phyloP scores from a whole-genome alignment of 1,140 invertebrate species.

The Branchinecta lindahli region DNA sequence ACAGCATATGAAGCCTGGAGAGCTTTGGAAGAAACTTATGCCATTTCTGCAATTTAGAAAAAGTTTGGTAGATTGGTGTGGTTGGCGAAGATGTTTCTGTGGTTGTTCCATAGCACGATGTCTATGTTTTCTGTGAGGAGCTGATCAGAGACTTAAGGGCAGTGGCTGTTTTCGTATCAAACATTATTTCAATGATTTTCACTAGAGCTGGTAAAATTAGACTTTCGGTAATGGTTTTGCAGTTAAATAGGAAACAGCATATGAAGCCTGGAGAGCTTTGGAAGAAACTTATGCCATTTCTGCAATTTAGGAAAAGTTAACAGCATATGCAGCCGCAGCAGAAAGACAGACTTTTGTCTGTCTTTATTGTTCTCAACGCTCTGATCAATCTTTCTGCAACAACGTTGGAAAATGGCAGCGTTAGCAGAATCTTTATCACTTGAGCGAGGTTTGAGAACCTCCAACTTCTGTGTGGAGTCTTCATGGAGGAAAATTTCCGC shows the following conservation, averaged over 20 bases:
- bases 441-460: too few species aligned
- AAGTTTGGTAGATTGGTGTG: too few species aligned
- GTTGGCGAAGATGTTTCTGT: too few species aligned
- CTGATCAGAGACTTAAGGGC: not conserved
- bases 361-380: too few species aligned
- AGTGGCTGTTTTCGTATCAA: slow-evolving; percentile 5
- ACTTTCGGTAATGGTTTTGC: slow-evolving; percentile 9
- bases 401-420: too few species aligned
- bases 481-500: too few species aligned
- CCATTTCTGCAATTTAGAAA: not conserved
- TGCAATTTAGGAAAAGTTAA: not conserved
- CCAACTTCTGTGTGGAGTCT: too few species aligned
- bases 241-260: slow-evolving; percentile 6
- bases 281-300: not conserved
- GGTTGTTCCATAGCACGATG: not conserved
- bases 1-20: slow-evolving; percentile 2
- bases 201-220: slow-evolving; percentile 5
- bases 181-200: not conserved
- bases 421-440: too few species aligned
- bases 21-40: slow-evolving; percentile 1
- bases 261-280: slow-evolving; percentile 7
- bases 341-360: too few species aligned
- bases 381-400: too few species aligned
- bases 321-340: too few species aligned
- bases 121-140: not conserved